Conservation (phyloP, 1,140 invertebrate species). For the Drosophila lacertosa region DNA sequence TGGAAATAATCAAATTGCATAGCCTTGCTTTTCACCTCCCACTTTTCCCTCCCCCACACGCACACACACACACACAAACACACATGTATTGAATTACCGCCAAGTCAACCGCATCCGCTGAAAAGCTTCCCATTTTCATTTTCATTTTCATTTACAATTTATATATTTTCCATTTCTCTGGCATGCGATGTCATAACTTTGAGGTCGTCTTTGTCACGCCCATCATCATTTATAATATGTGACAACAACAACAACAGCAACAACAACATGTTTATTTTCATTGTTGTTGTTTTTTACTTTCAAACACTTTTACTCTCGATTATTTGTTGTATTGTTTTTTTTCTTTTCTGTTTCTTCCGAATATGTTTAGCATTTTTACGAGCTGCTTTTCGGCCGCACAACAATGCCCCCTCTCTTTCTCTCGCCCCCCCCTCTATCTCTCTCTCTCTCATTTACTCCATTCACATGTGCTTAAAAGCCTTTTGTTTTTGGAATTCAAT, state of each 20-base stretch:
- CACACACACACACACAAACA: neutral
- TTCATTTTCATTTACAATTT: conserved; percentile 30
- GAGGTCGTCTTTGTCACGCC: conserved; percentile 45
- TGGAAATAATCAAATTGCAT: neutral
- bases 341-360: too few relatives aligned
- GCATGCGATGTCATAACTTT: conserved; percentile 49
- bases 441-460: neutral
- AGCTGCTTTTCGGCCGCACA: conserved; percentile 14
- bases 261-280: conserved; percentile 2
- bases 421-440: neutral
- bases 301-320: conserved; percentile 75
- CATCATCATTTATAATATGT: conserved; percentile 27
- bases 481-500: conserved; percentile 26
- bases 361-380: conserved; percentile 48
- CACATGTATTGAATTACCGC: conserved; percentile 31
- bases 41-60: neutral
- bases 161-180: conserved; percentile 28
- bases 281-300: conserved; percentile 31
- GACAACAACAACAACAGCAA: conserved; percentile 14
- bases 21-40: conserved; percentile 1
- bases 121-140: conserved; percentile 46
- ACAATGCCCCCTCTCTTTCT: conserved; percentile 3
- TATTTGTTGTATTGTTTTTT: conserved; percentile 24
- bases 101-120: conserved; percentile 41
- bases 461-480: conserved; percentile 3